Base-by-base conservation (phyloP, 2,888 invertebrate genomes). In the Pyralis farinalis region DNA sequence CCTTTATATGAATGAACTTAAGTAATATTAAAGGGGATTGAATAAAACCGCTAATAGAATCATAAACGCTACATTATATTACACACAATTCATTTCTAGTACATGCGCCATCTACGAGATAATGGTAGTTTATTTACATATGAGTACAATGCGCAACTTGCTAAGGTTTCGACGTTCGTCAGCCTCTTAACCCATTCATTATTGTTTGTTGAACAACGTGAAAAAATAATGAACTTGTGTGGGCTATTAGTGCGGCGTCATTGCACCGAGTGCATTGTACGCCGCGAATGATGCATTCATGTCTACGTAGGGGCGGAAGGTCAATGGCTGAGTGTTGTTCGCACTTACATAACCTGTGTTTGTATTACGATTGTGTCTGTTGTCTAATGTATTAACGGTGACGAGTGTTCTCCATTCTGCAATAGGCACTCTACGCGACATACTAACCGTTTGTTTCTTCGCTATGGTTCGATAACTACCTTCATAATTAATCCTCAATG, bases 201-300 rank as follows among this genome's bases (percentile, higher is more conserved):
- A 68, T 71, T 67, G 67, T 69, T 69, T 65, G 67, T 67, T 78
- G 81, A 76, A 71, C 53, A 47, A 56, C 46, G 52, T 63, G 47
- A 60, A 71, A 73, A 74, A 73, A 77, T 71, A 74, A 73, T 63
- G 65, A 73, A 65, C 68, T 64, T 74, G 80, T 81, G 82, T 80
- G 82, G 80, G 74, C 76, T 44, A 83, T 82, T 83, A 81, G 67
- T 59, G 56, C 53, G 57, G 56, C 69, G 75, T 68, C 70, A 70
- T 66, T 69, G 73, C 25, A 25, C 69, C 59, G 74, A 55, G 86
- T 77, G 81, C 84, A 80, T 80, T 71, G 84, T 66, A 73, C 82
- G 61, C 63, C 37, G 51, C 73, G 63, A 75, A 73, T 78, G 80
- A 77, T 79, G 83, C 79, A 83, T 80, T 83, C 78, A 78, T 74